Evolutionary conservation across 2,797 vertebrate genomes (phyloP).

Genomic region (Microctenopoma stevenorrisi): DNA sequence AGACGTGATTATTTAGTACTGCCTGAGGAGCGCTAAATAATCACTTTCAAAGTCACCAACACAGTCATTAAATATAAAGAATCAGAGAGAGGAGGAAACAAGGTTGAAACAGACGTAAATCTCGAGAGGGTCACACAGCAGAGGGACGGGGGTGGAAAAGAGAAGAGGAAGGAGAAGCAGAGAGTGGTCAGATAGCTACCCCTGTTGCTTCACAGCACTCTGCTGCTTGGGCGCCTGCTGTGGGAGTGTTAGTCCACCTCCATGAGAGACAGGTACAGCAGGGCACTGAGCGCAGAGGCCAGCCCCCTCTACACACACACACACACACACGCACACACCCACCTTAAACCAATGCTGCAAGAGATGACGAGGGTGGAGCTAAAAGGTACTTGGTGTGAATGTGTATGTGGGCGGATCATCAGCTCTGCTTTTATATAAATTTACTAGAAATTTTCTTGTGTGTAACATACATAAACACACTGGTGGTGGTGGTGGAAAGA

Average conservation of each 20-base stretch:
- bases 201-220: constrained; percentile 72
- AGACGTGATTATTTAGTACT: neutral
- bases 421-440: constrained; percentile 14
- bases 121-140: constrained; percentile 33
- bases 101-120: constrained; percentile 50
- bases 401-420: constrained; percentile 16
- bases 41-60: too few relatives aligned
- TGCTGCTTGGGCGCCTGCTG: constrained; percentile 73
- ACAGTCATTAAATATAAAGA: neutral
- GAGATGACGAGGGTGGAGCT: constrained; percentile 68
- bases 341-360: constrained; percentile 47
- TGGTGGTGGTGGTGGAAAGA: neutral
- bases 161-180: constrained; percentile 66
- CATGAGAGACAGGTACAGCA: constrained; percentile 84
- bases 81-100: constrained; percentile 45
- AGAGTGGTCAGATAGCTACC: constrained; percentile 74
- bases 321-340: constrained; percentile 36
- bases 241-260: constrained; percentile 79
- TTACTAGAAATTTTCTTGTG: neutral
- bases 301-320: constrained; percentile 65
- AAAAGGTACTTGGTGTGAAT: constrained; percentile 60
- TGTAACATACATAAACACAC: constrained; percentile 1
- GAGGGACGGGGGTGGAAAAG: constrained; percentile 49
- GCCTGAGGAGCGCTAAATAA: too few relatives aligned
- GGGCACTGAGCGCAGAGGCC: constrained; percentile 75